Evolutionary conservation across 1,140 invertebrate genomes (phyloP), one percentile per base, ranked within the genome.

Genomic region (Leucophenga varia): DNA sequence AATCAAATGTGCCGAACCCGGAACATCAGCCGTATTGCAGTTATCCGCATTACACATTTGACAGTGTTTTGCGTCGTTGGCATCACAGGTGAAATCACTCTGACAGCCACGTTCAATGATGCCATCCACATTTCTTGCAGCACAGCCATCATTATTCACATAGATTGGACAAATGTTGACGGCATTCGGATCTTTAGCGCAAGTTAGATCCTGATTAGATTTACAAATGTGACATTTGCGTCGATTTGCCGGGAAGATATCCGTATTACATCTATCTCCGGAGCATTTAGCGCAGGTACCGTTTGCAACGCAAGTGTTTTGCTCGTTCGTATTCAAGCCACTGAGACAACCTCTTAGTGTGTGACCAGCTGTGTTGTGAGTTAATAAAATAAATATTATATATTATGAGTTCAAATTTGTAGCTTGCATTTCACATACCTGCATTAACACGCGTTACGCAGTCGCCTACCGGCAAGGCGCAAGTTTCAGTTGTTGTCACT

Each of bases 221-320:
- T 63, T 59, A 42, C 70, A 73, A 12, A 72, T 68, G 40, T 72
- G 60, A 21, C 70, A 73, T 10, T 38, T 47, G 3, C 52, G 57
- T 12, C 70, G 57, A 39, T 59, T 54, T 17, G 17, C 48, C 13
- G 70, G 70, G 50, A 64, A 72, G 5, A 70, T 38, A 31, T 59
- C 41, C 0, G 12, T 20, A 18, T 73, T 73, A 40, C 70, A 73
- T 25, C 57, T 61, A 18, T 35, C 21, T 0, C 70, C 70, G 2
- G 45, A 41, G 18, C 70, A 73, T n/a, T 39, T 42, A 1, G 53
- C 16, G 14, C 70, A 73, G 14, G 17, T 63, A 20, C 70, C 70
- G 3, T 48, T 43, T 34, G 52, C 52, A 25, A 51, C 49, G 36
- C 70, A 73, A 10, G 43, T 28, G 8, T 0, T 19, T 19, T 54